Base-by-base conservation (phyloP, 2,888 invertebrate species). In the Lepidonotus clava region DNA sequence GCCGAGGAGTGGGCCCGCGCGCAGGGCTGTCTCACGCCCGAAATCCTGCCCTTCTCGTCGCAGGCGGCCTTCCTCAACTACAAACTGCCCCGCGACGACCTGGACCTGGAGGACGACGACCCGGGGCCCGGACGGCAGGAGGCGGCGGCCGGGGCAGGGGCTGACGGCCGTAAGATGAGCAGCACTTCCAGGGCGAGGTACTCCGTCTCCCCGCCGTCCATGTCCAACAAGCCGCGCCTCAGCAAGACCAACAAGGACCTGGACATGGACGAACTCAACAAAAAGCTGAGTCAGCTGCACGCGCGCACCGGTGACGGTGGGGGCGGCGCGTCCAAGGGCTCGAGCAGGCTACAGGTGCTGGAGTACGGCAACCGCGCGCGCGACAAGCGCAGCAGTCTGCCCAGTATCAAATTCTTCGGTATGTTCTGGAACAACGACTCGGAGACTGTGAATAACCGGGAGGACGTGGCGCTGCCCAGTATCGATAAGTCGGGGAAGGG, bases 1-100 rank as follows among this genome's bases (percentile, higher is more conserved):
- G 92, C 92, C 2, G 91, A 92, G 85, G 92, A 93, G 87, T 93
- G 92, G 92, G 90, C 93, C 32, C 88, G 90, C 36, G 89, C 89
- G 21, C 90, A 91, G 84, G 93, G 93, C 1, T 93, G 92, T 87
- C 90, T 91, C 28, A 89, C 91, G 18, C 90, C 91, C 21, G 92
- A 93, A 85, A 91, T 93, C 1, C 84, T 89, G 14, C 85, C 89
- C 36, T 89, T 90, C 86, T 89, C 90, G 0, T 46, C 87, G 21
- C 83, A 85, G n/a, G 38, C 80, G 0, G 77, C 76, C n/a, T 24
- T 53, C 56, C 41, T 77, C n/a, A 51, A 56, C 28, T 56, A 86
- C 32, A 46, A 53, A 4, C 83, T 83, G 18, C 83, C 83, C 21
- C 11, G 51, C 24, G 53, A 56, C 56, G 61, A n/a, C 34, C 11